These are phyloP conservation scores for Acipenser oxyrinchus DNA, from an alignment of 2,797 vertebrate genomes.

Conservation along the genomic window DNA sequence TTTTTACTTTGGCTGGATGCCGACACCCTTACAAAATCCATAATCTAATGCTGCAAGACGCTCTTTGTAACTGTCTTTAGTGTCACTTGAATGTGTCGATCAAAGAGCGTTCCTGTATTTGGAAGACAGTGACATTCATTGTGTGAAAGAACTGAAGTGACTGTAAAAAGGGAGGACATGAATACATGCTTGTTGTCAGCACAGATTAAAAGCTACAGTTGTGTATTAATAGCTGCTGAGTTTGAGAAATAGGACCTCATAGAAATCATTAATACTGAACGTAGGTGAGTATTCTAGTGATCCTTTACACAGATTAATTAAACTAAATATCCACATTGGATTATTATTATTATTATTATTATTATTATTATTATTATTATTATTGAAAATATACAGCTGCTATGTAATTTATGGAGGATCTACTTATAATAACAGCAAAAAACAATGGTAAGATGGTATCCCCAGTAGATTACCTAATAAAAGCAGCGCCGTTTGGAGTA, in stretches of 20 bases:
- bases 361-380: no score
- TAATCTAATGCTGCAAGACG: no score
- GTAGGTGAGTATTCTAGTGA: slow-evolving; percentile 37
- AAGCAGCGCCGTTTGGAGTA: no score
- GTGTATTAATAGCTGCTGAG: slow-evolving; percentile 29
- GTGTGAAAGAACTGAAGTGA: slow-evolving; percentile 35
- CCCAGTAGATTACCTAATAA: no score
- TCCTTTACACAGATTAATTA: slow-evolving; percentile 4
- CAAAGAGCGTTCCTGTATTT: slow-evolving; percentile 61
- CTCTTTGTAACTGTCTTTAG: slow-evolving; percentile 21
- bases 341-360: no score
- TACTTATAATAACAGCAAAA: no score
- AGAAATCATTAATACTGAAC: slow-evolving; percentile 24
- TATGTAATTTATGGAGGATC: no score
- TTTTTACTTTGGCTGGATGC: slow-evolving; percentile 3
- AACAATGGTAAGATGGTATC: no score
- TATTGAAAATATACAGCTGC: no score
- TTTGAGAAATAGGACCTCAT: slow-evolving; percentile 17
- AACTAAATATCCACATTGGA: slow-evolving; percentile 1
- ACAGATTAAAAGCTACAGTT: slow-evolving; percentile 63
- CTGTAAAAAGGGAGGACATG: slow-evolving; percentile 50
- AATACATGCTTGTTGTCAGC: slow-evolving; percentile 64
- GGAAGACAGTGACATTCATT: slow-evolving; percentile 70
- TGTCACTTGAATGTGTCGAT: slow-evolving; percentile 53
- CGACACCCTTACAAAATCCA: no score